Evolutionary conservation across 1,140 invertebrate species (phyloP).

Genomic region (Pseudomyrmex dendroicus): DNA sequence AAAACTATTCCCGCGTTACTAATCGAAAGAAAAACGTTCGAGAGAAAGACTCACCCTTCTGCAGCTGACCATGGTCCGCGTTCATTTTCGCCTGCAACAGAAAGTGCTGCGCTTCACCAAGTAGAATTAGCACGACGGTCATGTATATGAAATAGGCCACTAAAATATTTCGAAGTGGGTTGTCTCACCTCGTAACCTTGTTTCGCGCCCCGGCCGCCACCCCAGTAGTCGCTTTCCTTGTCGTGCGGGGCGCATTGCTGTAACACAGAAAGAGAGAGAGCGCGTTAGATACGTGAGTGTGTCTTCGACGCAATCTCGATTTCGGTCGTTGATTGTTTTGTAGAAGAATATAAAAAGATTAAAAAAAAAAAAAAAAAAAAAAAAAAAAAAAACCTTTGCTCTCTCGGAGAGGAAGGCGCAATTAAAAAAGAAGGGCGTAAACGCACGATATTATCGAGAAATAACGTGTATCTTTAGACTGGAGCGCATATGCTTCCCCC

Average conservation of each 20-base stretch:
- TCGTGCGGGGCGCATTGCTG: constrained; percentile 86
- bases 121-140: constrained; percentile 77
- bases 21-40: too few species aligned
- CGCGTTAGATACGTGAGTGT: too few species aligned
- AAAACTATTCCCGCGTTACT: too few species aligned
- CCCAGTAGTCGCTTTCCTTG: constrained; percentile 86
- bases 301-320: too few species aligned
- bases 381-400: too few species aligned
- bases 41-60: constrained; percentile 84
- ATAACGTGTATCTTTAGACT: neutral
- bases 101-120: constrained; percentile 84
- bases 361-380: too few species aligned
- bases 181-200: constrained; percentile 86
- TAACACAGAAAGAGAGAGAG: constrained; percentile 73
- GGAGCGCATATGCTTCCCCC: neutral
- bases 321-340: too few species aligned
- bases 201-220: constrained; percentile 84
- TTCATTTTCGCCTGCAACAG: constrained; percentile 87
- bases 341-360: too few species aligned
- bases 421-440: too few species aligned
- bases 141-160: constrained; percentile 58
- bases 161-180: constrained; percentile 66
- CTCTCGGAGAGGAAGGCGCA: too few species aligned
- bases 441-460: too few species aligned
- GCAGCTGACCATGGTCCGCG: constrained; percentile 85